Conservation (phyloP, 2,113 vertebrate species). For the Oreochromis aureus region DNA sequence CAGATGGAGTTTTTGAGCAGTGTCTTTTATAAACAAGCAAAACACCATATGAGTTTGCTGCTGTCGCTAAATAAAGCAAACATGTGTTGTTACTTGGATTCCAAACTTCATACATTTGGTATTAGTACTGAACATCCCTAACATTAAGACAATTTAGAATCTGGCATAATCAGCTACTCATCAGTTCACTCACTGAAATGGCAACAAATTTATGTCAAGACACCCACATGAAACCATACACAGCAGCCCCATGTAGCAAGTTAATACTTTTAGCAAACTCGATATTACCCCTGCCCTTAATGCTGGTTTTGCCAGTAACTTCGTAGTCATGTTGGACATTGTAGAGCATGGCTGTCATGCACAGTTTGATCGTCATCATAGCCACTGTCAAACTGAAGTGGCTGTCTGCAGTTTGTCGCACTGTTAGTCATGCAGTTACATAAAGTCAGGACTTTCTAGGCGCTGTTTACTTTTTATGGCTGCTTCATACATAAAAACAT, state of each 20-base stretch:
- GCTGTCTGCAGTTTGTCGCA: neutral
- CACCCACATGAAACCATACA: neutral
- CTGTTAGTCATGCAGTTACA: conserved; percentile 4
- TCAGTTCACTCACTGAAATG: neutral
- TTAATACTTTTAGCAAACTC: conserved; percentile 17
- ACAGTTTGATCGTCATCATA: conserved; percentile 13
- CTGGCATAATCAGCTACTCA: neutral
- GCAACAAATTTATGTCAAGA: conserved; percentile 18
- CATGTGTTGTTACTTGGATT: neutral
- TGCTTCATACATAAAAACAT: neutral
- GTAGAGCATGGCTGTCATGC: neutral
- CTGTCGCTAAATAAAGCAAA: neutral
- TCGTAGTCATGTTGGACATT: conserved; percentile 1
- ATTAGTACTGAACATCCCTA: neutral
- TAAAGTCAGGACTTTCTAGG: neutral
- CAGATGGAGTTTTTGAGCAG: neutral
- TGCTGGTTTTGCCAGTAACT: conserved; percentile 14
- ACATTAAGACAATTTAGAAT: neutral
- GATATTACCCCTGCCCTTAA: neutral
- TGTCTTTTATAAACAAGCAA: neutral
- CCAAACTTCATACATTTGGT: neutral
- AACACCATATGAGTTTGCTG: neutral
- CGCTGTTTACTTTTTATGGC: neutral
- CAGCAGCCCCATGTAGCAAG: conserved; percentile 4
- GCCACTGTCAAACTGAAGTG: neutral